These are phyloP conservation scores for Hydrophis major DNA, from an alignment of 2,797 vertebrate genomes.

Conservation along the genomic window DNA sequence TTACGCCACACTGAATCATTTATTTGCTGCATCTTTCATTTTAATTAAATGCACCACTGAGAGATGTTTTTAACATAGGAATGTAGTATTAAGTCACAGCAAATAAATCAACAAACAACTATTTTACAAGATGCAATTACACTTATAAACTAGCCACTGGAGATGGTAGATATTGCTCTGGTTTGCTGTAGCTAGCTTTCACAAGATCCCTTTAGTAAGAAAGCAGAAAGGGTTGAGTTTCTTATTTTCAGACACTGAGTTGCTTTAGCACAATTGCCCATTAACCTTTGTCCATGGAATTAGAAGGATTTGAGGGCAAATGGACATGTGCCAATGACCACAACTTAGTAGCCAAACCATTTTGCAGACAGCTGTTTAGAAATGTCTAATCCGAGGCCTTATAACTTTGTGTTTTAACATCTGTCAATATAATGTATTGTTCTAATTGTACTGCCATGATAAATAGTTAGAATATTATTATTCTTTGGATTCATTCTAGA, in stretches of 20 bases:
- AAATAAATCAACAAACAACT: background rate
- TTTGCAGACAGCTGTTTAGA: background rate
- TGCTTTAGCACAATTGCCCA: background rate
- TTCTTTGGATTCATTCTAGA: background rate
- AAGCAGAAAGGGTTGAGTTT: background rate
- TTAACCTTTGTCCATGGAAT: background rate
- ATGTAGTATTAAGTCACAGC: background rate
- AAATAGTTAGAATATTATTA: slow-evolving; percentile 15
- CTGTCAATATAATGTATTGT: background rate
- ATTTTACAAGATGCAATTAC: background rate
- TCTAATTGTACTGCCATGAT: background rate
- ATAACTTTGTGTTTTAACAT: background rate
- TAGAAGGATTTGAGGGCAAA: background rate
- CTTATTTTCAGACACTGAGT: background rate
- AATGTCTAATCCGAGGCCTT: background rate
- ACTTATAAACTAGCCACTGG: background rate
- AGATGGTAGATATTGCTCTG: background rate
- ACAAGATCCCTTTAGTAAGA: background rate
- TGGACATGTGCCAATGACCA: rapidly evolving
- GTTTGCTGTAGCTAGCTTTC: background rate
- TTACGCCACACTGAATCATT: background rate
- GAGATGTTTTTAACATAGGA: background rate
- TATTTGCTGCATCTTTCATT: background rate
- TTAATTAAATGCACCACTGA: background rate
- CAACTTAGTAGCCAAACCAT: background rate